Evolutionary conservation across 1,140 invertebrate genomes (phyloP).

Genomic region (Ditylenchus dipsaci): DNA sequence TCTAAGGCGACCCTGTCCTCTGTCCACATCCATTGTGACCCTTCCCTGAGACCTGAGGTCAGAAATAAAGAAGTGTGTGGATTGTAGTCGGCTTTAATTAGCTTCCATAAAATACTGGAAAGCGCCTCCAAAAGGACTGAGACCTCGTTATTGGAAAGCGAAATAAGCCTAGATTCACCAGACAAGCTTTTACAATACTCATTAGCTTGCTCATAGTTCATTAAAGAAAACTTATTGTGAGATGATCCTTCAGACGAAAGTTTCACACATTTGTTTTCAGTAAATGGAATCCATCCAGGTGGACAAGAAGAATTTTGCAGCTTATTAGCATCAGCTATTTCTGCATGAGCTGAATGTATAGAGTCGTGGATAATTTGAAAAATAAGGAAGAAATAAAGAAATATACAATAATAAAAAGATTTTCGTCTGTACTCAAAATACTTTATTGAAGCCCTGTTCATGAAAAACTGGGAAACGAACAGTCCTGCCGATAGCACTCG

Average conservation of each 20-base stretch:
- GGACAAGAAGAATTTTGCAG: not conserved
- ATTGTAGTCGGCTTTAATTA: not conserved
- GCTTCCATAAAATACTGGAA: not conserved
- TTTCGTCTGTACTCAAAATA: too few relatives aligned
- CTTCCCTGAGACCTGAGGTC: constrained; percentile 6
- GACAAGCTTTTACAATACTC: constrained; percentile 10
- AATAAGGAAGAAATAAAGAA: too few relatives aligned
- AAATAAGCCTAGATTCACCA: not conserved
- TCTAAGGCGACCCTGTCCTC: constrained; percentile 1
- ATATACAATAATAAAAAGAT: too few relatives aligned
- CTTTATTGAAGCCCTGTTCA: too few relatives aligned
- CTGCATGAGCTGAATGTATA: too few relatives aligned
- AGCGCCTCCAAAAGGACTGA: not conserved
- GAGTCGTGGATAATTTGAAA: too few relatives aligned
- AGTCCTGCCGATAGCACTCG: too few relatives aligned
- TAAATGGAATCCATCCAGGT: not conserved
- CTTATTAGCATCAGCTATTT: too few relatives aligned
- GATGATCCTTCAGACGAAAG: not conserved
- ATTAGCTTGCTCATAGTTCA: constrained; percentile 8
- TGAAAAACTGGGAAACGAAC: too few relatives aligned
- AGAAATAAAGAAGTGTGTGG: not conserved
- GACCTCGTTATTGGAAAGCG: not conserved
- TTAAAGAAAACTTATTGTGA: not conserved
- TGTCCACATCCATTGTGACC: constrained; percentile 3
- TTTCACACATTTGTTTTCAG: constrained; percentile 12